Evolutionary conservation across 2,888 invertebrate species (phyloP), one percentile per base, ranked within the genome.

Genomic region (Calameuta idolon): DNA sequence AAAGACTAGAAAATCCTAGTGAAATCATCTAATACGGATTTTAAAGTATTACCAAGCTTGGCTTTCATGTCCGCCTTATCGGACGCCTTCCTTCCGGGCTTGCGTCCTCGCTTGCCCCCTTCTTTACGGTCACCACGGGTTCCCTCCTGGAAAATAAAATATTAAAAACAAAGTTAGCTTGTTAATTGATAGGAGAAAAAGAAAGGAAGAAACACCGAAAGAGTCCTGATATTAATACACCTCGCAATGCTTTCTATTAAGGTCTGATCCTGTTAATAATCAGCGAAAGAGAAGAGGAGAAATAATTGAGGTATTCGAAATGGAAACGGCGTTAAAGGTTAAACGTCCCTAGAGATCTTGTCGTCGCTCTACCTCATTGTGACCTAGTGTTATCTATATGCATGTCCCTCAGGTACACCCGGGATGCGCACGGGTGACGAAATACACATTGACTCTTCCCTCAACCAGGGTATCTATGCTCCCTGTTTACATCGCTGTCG

Each of bases 41-140:
- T 23, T 1, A 55, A 55, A 23, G 55, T 86, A 92, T 91, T 92
- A 97, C 97, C 97, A 86, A 98, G 94, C 94, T 98, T 98, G 82
- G 97, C 97, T 94, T 96, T 97, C 94, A 97, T 96, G 92, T 98
- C 98, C 92, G 97, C 95, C 93, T 97, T 98, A 90, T 97, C 97
- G 87, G 95, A 94, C 86, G 96, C 95, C 93, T 97, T 97, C 91
- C 97, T 94, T 89, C 96, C 97, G 82, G 97, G 97, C 92, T 97
- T 96, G 89, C 97, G 95, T 91, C 97, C 98, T 87, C 98, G 94
- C 92, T 96, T 96, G 85, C 96, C 96, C 84, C 96, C 94, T 93
- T 97, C 97, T 90, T 96, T 96, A 85, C 96, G 94, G 92, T 93
- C 92, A 88, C 94, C 94, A 85, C 94, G 90, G 80, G 89, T 86